These are phyloP conservation scores for Takifugu ocellatus DNA, from an alignment of 2,797 vertebrate species.

Conservation along the genomic window DNA sequence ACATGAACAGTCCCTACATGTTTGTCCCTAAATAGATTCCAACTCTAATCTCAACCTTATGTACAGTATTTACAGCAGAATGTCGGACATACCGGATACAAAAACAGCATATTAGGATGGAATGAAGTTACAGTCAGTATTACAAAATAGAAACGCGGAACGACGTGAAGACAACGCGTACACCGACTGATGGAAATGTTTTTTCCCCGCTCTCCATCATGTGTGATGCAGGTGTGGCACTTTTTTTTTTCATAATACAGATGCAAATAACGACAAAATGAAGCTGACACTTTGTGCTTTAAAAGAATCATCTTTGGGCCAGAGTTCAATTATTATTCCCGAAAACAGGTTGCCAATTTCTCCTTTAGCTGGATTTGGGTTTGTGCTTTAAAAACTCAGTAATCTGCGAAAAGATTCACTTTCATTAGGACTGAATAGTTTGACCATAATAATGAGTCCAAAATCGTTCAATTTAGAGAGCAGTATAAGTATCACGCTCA, in stretches of 20 bases:
- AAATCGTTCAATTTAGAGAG: too few species aligned
- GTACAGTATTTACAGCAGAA: conserved; percentile 82
- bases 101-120: conserved; percentile 69
- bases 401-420: conserved; percentile 19
- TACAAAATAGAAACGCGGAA: conserved; percentile 64
- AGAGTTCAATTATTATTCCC: conserved; percentile 18
- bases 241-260: conserved; percentile 36
- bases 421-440: conserved; percentile 25
- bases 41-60: conserved; percentile 70
- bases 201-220: conserved; percentile 20
- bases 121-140: conserved; percentile 68
- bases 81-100: conserved; percentile 70
- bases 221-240: conserved; percentile 55
- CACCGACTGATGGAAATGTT: conserved; percentile 40
- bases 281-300: conserved; percentile 62
- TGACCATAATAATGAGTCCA: too few species aligned
- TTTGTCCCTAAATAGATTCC: conserved; percentile 65
- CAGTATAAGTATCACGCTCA: conserved; percentile 17
- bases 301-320: conserved; percentile 14
- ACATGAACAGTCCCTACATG: conserved; percentile 57
- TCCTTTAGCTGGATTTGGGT: conserved; percentile 14
- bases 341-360: conserved; percentile 20
- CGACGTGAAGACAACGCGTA: conserved; percentile 62
- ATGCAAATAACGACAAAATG: conserved; percentile 22
- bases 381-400: conserved; percentile 58